Conservation (phyloP, 2,888 invertebrate species). For the Hipparchia sbordonii region DNA sequence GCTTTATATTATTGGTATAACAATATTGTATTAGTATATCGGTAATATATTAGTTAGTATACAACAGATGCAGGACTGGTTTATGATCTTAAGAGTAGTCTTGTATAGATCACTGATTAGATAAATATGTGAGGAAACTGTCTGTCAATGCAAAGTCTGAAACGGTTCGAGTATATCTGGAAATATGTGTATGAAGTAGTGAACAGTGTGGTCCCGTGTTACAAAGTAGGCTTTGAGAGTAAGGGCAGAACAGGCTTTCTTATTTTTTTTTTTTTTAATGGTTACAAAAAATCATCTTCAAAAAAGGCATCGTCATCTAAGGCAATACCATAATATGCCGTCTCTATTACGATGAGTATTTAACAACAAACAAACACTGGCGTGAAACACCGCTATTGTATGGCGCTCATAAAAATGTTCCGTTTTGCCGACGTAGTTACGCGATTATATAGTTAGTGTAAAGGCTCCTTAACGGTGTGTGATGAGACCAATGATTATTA, state of each 20-base stretch:
- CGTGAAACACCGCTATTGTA: too few relatives aligned
- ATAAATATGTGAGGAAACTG: conserved; percentile 1
- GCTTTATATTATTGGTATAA: background rate
- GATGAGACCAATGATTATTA: conserved; percentile 23
- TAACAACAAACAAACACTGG: too few relatives aligned
- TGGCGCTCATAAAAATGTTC: too few relatives aligned
- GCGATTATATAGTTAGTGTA: background rate
- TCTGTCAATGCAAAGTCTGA: background rate
- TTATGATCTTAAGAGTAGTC: background rate
- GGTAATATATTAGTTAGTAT: background rate
- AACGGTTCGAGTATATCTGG: background rate
- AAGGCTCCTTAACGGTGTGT: background rate
- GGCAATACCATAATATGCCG: too few relatives aligned
- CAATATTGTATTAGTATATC: background rate
- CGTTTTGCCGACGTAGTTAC: background rate
- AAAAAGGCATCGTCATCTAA: too few relatives aligned
- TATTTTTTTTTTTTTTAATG: too few relatives aligned
- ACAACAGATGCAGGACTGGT: background rate
- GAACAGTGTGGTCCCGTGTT: background rate
- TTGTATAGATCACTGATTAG: conserved; percentile 4
- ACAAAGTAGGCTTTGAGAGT: background rate
- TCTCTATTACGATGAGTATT: too few relatives aligned
- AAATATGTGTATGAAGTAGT: background rate
- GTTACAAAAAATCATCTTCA: too few relatives aligned
- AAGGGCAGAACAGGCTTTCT: too few relatives aligned